Conservation (phyloP, 2,888 invertebrate species). For the Metalampra italica region DNA sequence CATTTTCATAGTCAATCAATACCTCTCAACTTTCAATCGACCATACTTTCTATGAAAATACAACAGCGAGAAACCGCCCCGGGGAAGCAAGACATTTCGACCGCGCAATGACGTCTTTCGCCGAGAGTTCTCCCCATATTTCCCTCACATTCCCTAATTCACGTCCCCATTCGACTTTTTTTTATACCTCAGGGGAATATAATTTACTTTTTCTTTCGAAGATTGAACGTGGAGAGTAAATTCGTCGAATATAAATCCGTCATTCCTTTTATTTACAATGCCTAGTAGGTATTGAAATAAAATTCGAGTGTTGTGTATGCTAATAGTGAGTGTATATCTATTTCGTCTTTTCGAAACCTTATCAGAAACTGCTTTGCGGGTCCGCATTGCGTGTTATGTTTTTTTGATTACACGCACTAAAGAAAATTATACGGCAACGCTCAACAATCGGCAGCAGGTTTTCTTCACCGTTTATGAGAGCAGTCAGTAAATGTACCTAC, state of each 20-base stretch:
- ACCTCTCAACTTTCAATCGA: background rate
- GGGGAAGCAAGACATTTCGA: constrained; percentile 1
- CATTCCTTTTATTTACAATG: background rate
- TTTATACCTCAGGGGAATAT: constrained; percentile 26
- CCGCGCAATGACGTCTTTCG: constrained; percentile 14
- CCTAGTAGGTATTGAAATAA: background rate
- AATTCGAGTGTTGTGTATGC: too few species aligned
- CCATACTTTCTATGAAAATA: background rate
- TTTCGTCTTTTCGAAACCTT: too few species aligned
- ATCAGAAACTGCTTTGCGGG: too few species aligned
- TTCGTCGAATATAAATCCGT: constrained; percentile 17
- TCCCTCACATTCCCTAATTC: constrained; percentile 24
- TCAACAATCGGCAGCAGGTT: too few species aligned
- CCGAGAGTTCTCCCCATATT: constrained; percentile 26
- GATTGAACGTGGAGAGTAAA: constrained; percentile 26
- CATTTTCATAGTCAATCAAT: too few species aligned
- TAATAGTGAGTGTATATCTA: too few species aligned
- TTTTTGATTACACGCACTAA: too few species aligned
- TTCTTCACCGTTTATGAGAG: too few species aligned
- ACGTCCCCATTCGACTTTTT: constrained; percentile 24
- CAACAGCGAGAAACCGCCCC: constrained; percentile 7
- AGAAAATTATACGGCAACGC: too few species aligned
- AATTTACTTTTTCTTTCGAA: constrained; percentile 29
- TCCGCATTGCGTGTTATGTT: too few species aligned
- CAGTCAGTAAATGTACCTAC: too few species aligned